Conservation (phyloP, 1,140 invertebrate genomes). For the Lasioglossum albipes region DNA sequence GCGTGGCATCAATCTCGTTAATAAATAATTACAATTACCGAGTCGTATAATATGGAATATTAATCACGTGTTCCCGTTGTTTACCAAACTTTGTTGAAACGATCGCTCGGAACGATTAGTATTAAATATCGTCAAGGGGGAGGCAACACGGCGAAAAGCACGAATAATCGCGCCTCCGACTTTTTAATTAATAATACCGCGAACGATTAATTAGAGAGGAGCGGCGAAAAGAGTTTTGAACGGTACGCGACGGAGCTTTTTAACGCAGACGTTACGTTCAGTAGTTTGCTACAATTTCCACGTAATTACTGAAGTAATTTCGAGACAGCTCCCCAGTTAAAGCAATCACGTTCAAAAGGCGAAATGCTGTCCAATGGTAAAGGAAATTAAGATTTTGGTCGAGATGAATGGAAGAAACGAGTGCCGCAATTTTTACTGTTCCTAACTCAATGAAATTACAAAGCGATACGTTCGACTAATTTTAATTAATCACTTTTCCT, state of each 20-base stretch:
- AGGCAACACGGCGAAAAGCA: not conserved
- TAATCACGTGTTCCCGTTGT: conserved; percentile 17
- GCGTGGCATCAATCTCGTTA: conserved; percentile 41
- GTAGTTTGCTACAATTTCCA: conserved; percentile 72
- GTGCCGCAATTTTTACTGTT: not conserved
- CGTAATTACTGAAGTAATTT: conserved; percentile 76
- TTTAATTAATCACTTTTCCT: too few species aligned
- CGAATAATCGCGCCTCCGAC: conserved; percentile 1
- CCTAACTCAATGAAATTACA: not conserved
- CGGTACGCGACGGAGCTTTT: conserved; percentile 36
- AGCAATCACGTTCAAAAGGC: conserved; percentile 57
- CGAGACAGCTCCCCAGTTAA: conserved; percentile 76
- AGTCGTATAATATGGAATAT: conserved; percentile 29
- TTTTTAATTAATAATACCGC: conserved; percentile 38
- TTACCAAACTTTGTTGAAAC: not conserved
- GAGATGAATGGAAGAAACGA: not conserved
- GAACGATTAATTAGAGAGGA: conserved; percentile 28
- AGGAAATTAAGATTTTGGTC: conserved; percentile 9
- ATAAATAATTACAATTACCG: conserved; percentile 62
- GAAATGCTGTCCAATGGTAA: conserved; percentile 9
- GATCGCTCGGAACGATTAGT: not conserved
- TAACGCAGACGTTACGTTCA: conserved; percentile 57
- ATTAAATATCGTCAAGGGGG: not conserved
- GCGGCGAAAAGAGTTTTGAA: conserved; percentile 16
- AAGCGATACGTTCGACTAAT: too few species aligned